Conservation (phyloP, 2,113 vertebrate genomes). For the Aptenodytes patagonicus region DNA sequence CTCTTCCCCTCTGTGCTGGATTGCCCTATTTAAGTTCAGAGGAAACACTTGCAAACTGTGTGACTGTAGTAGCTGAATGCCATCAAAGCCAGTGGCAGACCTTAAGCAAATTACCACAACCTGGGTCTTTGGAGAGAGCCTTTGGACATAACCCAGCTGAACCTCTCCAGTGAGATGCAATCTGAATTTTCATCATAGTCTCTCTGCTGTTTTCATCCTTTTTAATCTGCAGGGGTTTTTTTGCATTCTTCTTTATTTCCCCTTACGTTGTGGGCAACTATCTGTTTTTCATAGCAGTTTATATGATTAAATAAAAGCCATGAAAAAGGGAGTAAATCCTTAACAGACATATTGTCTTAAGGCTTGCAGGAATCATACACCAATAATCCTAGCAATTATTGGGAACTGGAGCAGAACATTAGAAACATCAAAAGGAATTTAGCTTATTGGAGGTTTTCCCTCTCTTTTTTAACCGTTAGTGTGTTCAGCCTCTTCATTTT, state of each 20-base stretch:
- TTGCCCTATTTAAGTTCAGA: not conserved
- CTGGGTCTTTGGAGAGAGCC: not conserved
- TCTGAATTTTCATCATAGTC: constrained; percentile 3
- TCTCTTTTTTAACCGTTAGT: not conserved
- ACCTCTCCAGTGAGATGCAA: not conserved
- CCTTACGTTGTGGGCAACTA: not conserved
- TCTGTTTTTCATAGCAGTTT: constrained; percentile 45
- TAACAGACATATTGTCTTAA: not conserved
- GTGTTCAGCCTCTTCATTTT: not conserved
- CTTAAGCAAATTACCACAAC: not conserved
- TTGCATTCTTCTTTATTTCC: constrained; percentile 22
- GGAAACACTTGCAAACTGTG: not conserved
- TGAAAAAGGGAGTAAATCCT: constrained; percentile 30
- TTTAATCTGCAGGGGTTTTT: not conserved
- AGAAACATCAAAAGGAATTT: constrained; percentile 22
- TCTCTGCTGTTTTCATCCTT: not conserved
- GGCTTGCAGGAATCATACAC: not conserved
- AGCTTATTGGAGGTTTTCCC: not conserved
- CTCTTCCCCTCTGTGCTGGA: not conserved
- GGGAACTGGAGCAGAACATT: constrained; percentile 22
- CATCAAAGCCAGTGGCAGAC: constrained; percentile 4
- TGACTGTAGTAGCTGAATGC: not conserved
- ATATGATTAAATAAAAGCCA: constrained; percentile 1
- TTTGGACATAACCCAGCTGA: constrained; percentile 46
- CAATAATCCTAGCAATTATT: constrained; percentile 3